Conservation (phyloP, 2,888 invertebrate species). For the Drosophila robusta region DNA sequence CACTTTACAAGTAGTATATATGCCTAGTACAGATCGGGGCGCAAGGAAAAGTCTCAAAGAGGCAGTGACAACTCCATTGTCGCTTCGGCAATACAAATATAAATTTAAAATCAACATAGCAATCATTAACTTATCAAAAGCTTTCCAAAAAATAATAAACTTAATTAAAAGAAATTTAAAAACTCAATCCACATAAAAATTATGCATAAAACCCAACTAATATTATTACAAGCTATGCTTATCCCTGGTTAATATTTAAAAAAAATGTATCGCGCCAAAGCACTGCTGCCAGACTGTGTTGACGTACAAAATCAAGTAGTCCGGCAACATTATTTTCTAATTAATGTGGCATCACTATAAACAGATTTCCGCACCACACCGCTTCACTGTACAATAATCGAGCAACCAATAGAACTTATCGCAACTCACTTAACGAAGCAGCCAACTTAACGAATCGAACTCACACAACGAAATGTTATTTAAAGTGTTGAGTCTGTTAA, state of each 20-base stretch:
- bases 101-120: too few species aligned
- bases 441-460: conserved; percentile 7
- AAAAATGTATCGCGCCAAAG: neutral
- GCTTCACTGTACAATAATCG: neutral
- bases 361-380: conserved; percentile 7
- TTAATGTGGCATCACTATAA: neutral
- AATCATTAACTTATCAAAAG: too few species aligned
- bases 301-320: neutral
- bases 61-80: too few species aligned
- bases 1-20: too few species aligned
- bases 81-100: too few species aligned
- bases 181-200: too few species aligned
- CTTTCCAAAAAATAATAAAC: too few species aligned
- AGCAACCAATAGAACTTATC: neutral
- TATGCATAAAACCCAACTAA: too few species aligned
- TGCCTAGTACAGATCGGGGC: too few species aligned
- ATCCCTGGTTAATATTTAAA: neutral
- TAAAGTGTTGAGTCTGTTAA: conserved; percentile 1
- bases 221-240: too few species aligned
- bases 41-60: too few species aligned
- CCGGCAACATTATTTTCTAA: conserved; percentile 11
- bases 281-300: conserved; percentile 4
- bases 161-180: too few species aligned
- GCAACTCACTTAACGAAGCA: conserved; percentile 13
- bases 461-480: conserved; percentile 17